Conservation (phyloP, 2,888 invertebrate genomes). For the Adineta ricciae region DNA sequence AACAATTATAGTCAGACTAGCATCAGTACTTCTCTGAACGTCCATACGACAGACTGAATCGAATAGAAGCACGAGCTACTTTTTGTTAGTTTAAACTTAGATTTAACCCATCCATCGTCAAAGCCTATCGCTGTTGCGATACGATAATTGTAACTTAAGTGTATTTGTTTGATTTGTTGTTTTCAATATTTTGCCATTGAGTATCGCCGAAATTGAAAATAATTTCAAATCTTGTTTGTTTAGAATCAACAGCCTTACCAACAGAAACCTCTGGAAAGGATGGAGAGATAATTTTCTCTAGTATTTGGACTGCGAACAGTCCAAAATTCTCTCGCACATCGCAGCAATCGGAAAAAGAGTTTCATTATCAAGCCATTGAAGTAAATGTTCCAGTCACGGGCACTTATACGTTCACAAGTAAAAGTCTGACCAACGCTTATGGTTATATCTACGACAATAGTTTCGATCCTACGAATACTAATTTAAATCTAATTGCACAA, state of each 20-base stretch:
- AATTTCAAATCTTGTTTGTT: no score
- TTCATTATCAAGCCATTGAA: not conserved
- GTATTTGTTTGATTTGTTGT: not conserved
- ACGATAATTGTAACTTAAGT: no score
- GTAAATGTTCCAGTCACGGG: not conserved
- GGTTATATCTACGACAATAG: not conserved
- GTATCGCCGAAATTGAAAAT: not conserved
- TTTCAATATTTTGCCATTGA: not conserved
- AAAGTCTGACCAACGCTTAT: not conserved
- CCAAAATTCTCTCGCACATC: not conserved
- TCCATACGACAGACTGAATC: no score
- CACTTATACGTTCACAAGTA: not conserved
- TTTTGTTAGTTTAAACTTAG: not conserved
- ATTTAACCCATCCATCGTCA: no score
- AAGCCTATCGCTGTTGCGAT: not conserved
- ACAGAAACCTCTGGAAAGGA: not conserved
- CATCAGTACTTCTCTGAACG: no score
- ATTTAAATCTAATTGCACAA: not conserved
- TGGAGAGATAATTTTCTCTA: not conserved
- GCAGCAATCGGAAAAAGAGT: not conserved
- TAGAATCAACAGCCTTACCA: not conserved
- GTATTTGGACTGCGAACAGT: not conserved
- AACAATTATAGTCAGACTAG: no score
- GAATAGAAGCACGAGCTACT: no score
- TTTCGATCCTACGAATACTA: not conserved